Base-by-base conservation (phyloP, 2,888 invertebrate species). In the Ectemnius cavifrons region DNA sequence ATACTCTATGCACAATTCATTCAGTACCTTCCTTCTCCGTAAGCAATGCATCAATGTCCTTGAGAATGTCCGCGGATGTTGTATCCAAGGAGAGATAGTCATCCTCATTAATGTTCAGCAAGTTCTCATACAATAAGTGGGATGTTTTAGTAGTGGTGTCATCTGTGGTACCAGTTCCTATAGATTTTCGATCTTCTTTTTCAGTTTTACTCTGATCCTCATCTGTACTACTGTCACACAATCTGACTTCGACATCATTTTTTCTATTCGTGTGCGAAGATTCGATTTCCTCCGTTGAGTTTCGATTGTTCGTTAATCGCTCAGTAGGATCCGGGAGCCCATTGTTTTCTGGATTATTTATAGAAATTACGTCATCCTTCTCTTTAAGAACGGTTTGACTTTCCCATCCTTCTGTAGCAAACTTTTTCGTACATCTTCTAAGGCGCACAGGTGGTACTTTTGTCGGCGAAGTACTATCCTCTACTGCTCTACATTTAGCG, bases 41-140 rank as follows among this genome's bases (percentile, higher is more conserved):
- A 37, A 90, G 84, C n/a, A 90, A 63, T 0, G 87, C 89, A 62
- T 90, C 89, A 58, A 90, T 90, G 67, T 90, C 90, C 73, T 88
- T 87, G 20, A 90, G 82, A 46, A 90, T 89, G 69, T 90, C 89
- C 18, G 87, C 89, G 45, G 88, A 85, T 3, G 81, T 82, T 8
- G 84, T 77, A 56, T 89, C 89, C 16, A 86, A 58, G 20, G 80
- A 81, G 18, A 87, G 57, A 63, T 85, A 85, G 14, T 88, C 87
- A n/a, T 85, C 84, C 37, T 85, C 88, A 61, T 83, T 84, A 4
- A 77, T 64, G 18, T 75, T 80, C 20, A 84, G 57, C 61, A 82
- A 64, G 20, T 79, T 85, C n/a, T 82, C 85, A 70, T 81, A 80
- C 5, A 72, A 69, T 18, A 57, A 28, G 46, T 56, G 64, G 3